Base-by-base conservation (phyloP, 1,140 invertebrate genomes). In the Campodea augens region DNA sequence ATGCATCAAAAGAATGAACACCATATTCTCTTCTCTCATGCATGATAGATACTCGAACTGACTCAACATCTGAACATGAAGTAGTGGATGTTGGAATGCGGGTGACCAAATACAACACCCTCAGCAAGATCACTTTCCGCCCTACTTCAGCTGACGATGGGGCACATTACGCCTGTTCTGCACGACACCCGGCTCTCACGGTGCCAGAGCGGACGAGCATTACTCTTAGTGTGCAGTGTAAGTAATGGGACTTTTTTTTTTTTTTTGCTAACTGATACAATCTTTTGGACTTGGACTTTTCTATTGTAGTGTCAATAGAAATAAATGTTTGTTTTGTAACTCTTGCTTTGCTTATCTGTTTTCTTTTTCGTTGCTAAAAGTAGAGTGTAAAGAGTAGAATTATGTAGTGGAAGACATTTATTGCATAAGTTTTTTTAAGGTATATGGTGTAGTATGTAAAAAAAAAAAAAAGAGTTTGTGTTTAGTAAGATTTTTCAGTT, bases 101-200 rank as follows among this genome's bases (percentile, higher is more conserved):
- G 7, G 38, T 53, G 21, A 49, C 46, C 32, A 55, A 51, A n/a
- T 64, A 61, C 50, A 65, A 65, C 41, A 66, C 70, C 1, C 56
- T 53, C 38, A 70, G 68, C 49, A 62, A 60, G 20, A 70, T 88
- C 27, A 75, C 71, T 36, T 71, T 95, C 44, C 74, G 75, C 48
- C 82, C 87, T 1, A 77, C 78, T 5, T 65, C 82, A 1, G 80
- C 89, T 48, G 90, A 96, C 63, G 89, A 95, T 58, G 80, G 78
- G 51, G 81, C 81, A 22, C 75, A 81, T 52, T 90, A 89, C 57
- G 82, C 81, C 1, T 96, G 91, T 60, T 83, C 91, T 60, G 90
- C 88, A 4, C 72, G 71, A 50, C 89, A 95, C 59, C 77, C 80
- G 54, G 87, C 88, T 0, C 66, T 92, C n/a, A 72, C 74, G 15